Evolutionary conservation across 2,888 invertebrate species (phyloP).

Genomic region (Nasonia oneida): DNA sequence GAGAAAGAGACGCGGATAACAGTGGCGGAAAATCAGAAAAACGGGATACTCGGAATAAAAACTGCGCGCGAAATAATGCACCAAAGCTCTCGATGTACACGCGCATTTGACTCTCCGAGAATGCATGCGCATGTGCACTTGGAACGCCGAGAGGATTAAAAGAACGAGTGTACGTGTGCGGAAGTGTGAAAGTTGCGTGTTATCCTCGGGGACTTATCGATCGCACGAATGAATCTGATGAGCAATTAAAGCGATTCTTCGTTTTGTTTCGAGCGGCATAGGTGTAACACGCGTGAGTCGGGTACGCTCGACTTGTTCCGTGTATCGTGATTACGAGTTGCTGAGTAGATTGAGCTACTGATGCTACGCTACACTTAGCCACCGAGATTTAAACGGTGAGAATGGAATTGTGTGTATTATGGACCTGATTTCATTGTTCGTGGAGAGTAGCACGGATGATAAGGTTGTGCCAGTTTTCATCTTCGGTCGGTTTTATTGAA

Average conservation of each 20-base stretch:
- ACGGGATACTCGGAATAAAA: not conserved
- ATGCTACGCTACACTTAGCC: not conserved
- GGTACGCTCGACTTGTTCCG: not conserved
- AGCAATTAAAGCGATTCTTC: not conserved
- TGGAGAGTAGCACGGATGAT: not conserved
- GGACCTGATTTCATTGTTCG: not conserved
- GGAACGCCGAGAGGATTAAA: not conserved
- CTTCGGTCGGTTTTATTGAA: too few relatives aligned
- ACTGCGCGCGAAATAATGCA: not conserved
- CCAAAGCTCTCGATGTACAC: not conserved
- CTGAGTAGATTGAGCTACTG: not conserved
- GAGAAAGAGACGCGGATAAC: not conserved
- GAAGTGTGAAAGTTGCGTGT: constrained; percentile 11
- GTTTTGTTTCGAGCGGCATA: not conserved
- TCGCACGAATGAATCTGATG: not conserved
- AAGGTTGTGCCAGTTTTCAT: too few relatives aligned
- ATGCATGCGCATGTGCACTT: not conserved
- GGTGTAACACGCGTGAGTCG: not conserved
- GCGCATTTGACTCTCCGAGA: not conserved
- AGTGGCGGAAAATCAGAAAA: not conserved
- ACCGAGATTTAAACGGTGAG: not conserved
- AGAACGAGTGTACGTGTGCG: too few relatives aligned
- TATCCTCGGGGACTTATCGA: not conserved
- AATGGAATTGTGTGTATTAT: not conserved
- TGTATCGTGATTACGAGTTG: not conserved